These are phyloP conservation scores for Leptodactylus fallax DNA, from an alignment of 2,797 vertebrate genomes.

Conservation along the genomic window DNA sequence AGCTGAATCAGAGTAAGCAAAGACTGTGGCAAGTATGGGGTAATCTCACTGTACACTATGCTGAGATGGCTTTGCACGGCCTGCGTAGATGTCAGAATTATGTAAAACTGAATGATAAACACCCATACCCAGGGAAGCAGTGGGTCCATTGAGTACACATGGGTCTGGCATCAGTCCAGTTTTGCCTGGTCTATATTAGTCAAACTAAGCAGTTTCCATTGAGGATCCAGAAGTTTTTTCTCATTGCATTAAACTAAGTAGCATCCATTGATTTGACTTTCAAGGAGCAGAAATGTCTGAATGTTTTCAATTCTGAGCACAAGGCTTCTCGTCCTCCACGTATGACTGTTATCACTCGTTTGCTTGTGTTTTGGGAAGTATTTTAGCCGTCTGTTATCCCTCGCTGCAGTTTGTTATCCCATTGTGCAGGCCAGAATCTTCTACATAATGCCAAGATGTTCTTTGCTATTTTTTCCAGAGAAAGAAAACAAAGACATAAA, in stretches of 20 bases:
- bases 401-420: slow-evolving; percentile 32
- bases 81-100: not conserved
- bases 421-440: slow-evolving; percentile 26
- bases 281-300: not conserved
- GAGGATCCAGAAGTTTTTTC: not conserved
- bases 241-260: not conserved
- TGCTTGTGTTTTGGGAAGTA: slow-evolving; percentile 17
- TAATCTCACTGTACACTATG: not conserved
- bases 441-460: slow-evolving; percentile 41
- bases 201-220: not conserved
- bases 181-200: not conserved
- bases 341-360: not conserved
- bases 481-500: slow-evolving; percentile 36
- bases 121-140: no score
- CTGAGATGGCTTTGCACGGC: not conserved
- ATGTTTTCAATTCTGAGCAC: not conserved
- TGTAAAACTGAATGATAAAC: not conserved
- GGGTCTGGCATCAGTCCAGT: not conserved
- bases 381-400: slow-evolving; percentile 8
- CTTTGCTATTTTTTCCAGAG: not conserved
- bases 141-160: not conserved
- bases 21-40: not conserved
- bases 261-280: not conserved
- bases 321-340: not conserved
- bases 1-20: not conserved